Base-by-base conservation (phyloP, 2,888 invertebrate species). In the Eutolmus rufibarbis region DNA sequence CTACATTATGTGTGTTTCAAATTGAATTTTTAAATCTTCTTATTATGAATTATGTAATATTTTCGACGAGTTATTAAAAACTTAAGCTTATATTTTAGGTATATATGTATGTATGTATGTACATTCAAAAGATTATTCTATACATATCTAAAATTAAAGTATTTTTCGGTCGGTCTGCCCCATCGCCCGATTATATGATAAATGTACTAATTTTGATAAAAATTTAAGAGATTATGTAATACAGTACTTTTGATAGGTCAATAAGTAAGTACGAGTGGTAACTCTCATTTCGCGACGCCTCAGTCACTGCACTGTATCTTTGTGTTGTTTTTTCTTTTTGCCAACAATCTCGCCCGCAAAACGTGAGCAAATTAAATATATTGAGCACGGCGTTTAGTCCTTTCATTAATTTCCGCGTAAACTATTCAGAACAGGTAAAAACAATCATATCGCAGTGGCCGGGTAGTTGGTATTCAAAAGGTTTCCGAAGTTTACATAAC, bases 391-490 rank as follows among this genome's bases (percentile, higher is more conserved):
- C n/a, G 56, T 37, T 57, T n/a, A 40, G 37, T 57, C 23, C 31
- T 78, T 82, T 82, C 82, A 82, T 81, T 81, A 82, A 82, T 82
- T 82, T 57, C 28, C 79, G 9, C 56, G 79, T 34, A 82, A 82
- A 57, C 66, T 82, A 82, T 82, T 82, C 82, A 66, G 66, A 82
- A 82, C 82, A 57, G 82, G 82, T 82, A 82, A 82, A 81, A 82
- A 82, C 82, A 82, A 66, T 82, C 46, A 81, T 56, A 51, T 81
- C 51, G 56, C 51, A 40, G 37, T 14, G n/a, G 37, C 16, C 28
- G n/a, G 19, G 37, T 82, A 82, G 56, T 82, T 82, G 40, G 66
- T 57, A 82, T 82, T 82, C 82, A 82, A 82, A 23, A 82, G 66
- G 82, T 82, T 82, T 82, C 82, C 31, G 82, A 82, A 57, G 34